Evolutionary conservation across 2,113 vertebrate species (phyloP).

Genomic region (Pavo muticus): DNA sequence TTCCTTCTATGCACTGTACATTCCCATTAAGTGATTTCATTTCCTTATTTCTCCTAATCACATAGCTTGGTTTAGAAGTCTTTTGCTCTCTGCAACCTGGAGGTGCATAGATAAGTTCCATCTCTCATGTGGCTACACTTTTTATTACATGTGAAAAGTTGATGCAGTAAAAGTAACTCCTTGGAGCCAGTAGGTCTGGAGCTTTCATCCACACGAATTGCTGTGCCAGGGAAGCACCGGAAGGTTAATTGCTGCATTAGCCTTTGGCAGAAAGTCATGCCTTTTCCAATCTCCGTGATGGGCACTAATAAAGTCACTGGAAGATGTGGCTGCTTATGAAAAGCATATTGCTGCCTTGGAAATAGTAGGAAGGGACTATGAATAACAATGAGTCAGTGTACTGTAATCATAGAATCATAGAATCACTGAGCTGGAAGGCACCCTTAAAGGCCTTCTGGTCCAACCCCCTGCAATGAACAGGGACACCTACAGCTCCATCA

Average conservation of each 20-base stretch:
- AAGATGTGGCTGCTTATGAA: background rate
- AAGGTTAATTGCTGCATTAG: background rate
- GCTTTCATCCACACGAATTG: background rate
- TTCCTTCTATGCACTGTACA: background rate
- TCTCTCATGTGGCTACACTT: background rate
- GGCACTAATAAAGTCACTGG: background rate
- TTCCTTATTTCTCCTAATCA: conserved; percentile 55
- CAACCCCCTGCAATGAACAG: too few relatives aligned
- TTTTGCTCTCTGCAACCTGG: conserved; percentile 43
- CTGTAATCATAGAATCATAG: too few relatives aligned
- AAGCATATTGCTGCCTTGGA: background rate
- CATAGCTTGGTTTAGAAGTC: conserved; percentile 30
- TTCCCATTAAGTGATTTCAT: conserved; percentile 59
- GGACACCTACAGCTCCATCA: too few relatives aligned
- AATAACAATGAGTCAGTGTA: background rate
- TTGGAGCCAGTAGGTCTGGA: conserved; percentile 71
- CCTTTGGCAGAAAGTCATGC: background rate
- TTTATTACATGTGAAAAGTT: conserved; percentile 46
- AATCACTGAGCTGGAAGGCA: too few relatives aligned
- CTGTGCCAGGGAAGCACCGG: background rate
- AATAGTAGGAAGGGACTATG: background rate
- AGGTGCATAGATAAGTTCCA: background rate
- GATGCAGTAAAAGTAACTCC: conserved; percentile 33
- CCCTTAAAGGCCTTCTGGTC: too few relatives aligned
- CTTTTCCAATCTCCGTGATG: background rate